phyloP scores from a whole-genome alignment of 1,140 invertebrate species.

The Drosophila prosaltans region DNA sequence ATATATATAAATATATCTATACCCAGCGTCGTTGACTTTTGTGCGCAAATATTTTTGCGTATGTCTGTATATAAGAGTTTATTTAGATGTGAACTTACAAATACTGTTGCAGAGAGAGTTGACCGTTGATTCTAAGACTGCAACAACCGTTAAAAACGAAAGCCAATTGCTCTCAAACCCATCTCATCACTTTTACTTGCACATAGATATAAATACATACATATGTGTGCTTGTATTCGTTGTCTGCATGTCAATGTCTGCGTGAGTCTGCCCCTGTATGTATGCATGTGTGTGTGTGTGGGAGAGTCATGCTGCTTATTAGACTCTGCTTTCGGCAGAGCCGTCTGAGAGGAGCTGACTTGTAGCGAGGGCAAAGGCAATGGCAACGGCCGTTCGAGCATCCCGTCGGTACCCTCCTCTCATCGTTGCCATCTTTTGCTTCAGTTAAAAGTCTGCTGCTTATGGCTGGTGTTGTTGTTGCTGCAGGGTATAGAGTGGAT shows the following conservation, averaged over 20 bases:
- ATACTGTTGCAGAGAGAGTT: constrained; percentile 27
- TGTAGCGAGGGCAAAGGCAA: constrained; percentile 68
- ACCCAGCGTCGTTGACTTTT: constrained; percentile 52
- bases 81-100: constrained; percentile 6
- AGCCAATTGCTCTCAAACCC: constrained; percentile 41
- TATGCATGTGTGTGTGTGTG: constrained; percentile 25
- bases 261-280: constrained; percentile 8
- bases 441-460: constrained; percentile 66
- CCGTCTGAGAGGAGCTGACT: constrained; percentile 36
- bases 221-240: constrained; percentile 34
- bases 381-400: constrained; percentile 70
- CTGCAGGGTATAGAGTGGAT: constrained; percentile 74
- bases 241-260: constrained; percentile 29
- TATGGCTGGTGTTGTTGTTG: constrained; percentile 35
- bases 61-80: constrained; percentile 5
- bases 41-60: constrained; percentile 38
- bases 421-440: constrained; percentile 42
- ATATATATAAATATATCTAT: constrained; percentile 4
- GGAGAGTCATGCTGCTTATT: constrained; percentile 58
- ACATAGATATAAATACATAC: constrained; percentile 23
- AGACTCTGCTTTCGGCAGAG: constrained; percentile 57
- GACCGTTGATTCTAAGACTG: constrained; percentile 56
- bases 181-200: constrained; percentile 61
- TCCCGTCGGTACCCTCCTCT: constrained; percentile 41
- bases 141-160: constrained; percentile 60